Percentiles rank a stretch among this genome's conserved stretches.
These are phyloP conservation scores for Notoglanidium macrostoma DNA, from an alignment of 2,797 vertebrate species.

Conservation along the genomic window DNA sequence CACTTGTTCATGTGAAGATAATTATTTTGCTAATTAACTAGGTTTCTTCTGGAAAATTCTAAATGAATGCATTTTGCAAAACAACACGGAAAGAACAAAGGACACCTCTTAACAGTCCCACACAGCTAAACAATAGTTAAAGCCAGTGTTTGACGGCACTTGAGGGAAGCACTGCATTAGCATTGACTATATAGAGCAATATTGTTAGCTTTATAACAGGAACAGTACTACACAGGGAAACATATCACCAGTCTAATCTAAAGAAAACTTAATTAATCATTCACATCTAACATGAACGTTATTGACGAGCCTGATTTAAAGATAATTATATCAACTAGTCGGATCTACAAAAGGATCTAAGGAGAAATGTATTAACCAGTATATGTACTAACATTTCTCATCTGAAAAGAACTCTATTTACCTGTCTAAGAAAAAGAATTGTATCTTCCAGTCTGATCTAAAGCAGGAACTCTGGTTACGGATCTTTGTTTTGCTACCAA, in stretches of 20 bases:
- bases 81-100: background rate
- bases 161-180: background rate
- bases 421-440: too few relatives aligned
- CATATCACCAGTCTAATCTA: background rate
- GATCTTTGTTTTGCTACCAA: background rate
- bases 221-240: background rate
- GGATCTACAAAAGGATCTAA: background rate
- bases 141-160: background rate
- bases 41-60: background rate
- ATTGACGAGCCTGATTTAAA: background rate
- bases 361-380: background rate
- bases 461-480: background rate
- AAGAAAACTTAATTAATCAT: background rate
- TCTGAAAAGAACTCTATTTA: background rate
- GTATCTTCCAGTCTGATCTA: background rate
- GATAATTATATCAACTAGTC: background rate
- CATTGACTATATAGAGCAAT: background rate
- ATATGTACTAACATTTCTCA: background rate
- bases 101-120: background rate
- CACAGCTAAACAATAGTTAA: background rate
- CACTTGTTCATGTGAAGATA: background rate
- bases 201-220: background rate
- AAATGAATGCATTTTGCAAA: conserved; percentile 1
- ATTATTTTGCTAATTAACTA: conserved; percentile 18
- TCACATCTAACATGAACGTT: too few relatives aligned